Conservation (phyloP, 2,113 vertebrate species). For the Empidonax alnorum region DNA sequence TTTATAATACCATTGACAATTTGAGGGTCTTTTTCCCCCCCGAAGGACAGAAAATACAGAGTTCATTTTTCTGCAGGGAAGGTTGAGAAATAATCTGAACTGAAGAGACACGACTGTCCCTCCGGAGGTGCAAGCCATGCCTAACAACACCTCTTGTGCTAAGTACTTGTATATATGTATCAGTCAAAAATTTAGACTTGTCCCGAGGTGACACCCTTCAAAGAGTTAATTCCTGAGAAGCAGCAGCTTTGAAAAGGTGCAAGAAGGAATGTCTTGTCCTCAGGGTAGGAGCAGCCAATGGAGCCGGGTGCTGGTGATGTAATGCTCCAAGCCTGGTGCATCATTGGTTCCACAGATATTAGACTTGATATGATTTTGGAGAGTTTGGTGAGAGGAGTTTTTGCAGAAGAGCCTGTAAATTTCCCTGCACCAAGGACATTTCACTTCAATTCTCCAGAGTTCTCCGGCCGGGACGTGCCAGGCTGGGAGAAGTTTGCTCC, state of each 20-base stretch:
- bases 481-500: neutral
- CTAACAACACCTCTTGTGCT: neutral
- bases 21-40: neutral
- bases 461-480: neutral
- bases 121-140: neutral
- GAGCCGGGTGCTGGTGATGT: conserved; percentile 47
- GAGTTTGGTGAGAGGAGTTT: conserved; percentile 43
- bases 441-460: neutral
- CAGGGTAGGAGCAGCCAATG: conserved; percentile 57
- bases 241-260: conserved; percentile 51
- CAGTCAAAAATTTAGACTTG: neutral
- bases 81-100: neutral
- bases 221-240: conserved; percentile 60
- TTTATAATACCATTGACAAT: neutral
- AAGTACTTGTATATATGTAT: neutral
- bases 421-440: conserved; percentile 45
- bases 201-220: neutral
- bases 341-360: conserved; percentile 28
- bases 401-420: conserved; percentile 41
- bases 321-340: conserved; percentile 41
- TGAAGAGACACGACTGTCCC: neutral
- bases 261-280: conserved; percentile 41
- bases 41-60: neutral
- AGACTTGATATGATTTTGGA: conserved; percentile 25
- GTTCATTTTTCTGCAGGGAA: conserved; percentile 32